Percentiles rank a stretch among this genome's conserved stretches.
Conservation (phyloP, 2,888 invertebrate species). For the Hylaea fasciaria region DNA sequence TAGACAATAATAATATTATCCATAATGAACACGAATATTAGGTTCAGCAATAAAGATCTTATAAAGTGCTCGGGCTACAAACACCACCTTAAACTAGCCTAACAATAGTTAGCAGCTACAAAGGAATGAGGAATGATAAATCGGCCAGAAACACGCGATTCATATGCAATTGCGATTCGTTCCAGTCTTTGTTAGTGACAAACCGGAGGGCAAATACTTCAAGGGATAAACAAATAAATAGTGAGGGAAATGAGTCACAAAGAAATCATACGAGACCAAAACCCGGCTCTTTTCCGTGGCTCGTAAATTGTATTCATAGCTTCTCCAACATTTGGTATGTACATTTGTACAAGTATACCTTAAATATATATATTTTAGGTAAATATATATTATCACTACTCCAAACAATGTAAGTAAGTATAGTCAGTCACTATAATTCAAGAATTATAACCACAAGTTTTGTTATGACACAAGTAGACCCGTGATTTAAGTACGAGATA, state of each 20-base stretch:
- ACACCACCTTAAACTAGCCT: constrained; percentile 6
- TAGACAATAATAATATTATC: too few species aligned
- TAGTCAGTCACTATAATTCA: too few species aligned
- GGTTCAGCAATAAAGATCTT: constrained; percentile 1
- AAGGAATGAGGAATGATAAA: constrained; percentile 29
- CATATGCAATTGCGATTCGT: constrained; percentile 8
- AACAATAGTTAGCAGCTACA: constrained; percentile 18
- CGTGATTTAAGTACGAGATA: too few species aligned
- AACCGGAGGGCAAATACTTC: neutral
- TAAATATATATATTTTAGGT: too few species aligned
- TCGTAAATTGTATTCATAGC: too few species aligned
- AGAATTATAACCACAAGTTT: too few species aligned
- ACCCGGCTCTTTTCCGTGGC: neutral
- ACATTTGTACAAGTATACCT: too few species aligned
- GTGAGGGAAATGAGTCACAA: neutral
- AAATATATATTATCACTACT: too few species aligned
- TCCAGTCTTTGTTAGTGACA: constrained; percentile 3
- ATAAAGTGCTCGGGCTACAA: constrained; percentile 13
- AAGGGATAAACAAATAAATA: constrained; percentile 13
- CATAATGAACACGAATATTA: neutral
- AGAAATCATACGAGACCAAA: neutral
- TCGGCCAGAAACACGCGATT: constrained; percentile 19
- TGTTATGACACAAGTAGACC: too few species aligned
- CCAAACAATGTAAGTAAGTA: too few species aligned
- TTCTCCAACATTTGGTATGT: too few species aligned